Base-by-base conservation (phyloP, 2,888 invertebrate genomes). In the Melitaea athalia region DNA sequence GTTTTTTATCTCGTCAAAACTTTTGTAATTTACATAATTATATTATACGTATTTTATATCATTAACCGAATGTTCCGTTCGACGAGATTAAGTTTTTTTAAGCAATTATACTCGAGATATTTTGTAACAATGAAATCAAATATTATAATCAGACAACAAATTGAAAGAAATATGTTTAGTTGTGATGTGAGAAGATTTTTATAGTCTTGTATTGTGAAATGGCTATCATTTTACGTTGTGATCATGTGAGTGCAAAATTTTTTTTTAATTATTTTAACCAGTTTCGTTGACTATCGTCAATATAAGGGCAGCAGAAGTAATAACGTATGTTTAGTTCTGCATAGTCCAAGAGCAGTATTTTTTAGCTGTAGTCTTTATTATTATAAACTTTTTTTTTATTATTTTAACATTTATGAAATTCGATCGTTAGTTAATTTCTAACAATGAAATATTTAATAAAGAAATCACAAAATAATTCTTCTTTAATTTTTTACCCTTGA, bases 371-470 rank as follows among this genome's bases (percentile, higher is more conserved):
- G 87, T 87, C 87, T 88, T 91, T 91, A 90, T 89, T 87, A 83
- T 87, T 85, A 87, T 81, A 81, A 85, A 84, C 83, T 81, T 85
- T 90, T 87, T 53, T 87, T 74, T 84, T 81, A 81, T 83, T 87
- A 88, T 86, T 90, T 88, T 90, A 91, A 90, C 88, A 88, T 86
- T 90, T 87, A 87, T 87, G 80, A 85, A 91, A 89, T 88, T 91
- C 91, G 90, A 89, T 89, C 91, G 91, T 92, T 92, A 92, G 92
- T 92, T 91, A 87, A 90, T 91, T 91, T 92, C 91, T 92, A 92
- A 92, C 92, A 91, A 83, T 92, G 90, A 92, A 91, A 89, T 90
- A 92, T 92, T 92, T 91, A 92, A 92, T 92, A 92, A 92, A 92
- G 89, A 91, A 91, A 92, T 89, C 89, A 87, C 87, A 90, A 91